phyloP scores from a whole-genome alignment of 2,113 vertebrate genomes.

The Calypte anna region DNA sequence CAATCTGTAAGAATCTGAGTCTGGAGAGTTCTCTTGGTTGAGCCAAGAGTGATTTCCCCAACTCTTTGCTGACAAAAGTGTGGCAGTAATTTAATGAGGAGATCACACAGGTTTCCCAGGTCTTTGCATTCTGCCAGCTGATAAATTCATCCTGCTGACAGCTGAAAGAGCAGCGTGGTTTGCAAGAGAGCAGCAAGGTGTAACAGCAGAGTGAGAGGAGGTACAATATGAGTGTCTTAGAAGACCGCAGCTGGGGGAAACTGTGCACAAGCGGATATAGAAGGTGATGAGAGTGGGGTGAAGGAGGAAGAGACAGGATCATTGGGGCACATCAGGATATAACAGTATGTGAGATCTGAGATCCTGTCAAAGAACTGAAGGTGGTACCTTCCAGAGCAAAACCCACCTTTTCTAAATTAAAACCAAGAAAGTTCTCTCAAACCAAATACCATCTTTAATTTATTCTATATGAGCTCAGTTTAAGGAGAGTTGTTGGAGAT shows the following conservation, averaged over 20 bases:
- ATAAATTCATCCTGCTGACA: background rate
- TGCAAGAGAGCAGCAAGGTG: background rate
- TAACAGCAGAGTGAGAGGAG: fast-evolving
- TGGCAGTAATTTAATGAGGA: background rate
- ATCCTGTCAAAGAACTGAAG: background rate
- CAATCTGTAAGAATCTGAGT: background rate
- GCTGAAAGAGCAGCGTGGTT: fast-evolving
- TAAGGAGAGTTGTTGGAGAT: background rate
- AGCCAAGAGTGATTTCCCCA: background rate
- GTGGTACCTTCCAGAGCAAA: background rate
- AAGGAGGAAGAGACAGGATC: background rate
- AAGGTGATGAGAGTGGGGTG: background rate
- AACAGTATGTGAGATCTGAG: background rate
- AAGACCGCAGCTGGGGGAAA: background rate
- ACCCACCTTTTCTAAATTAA: background rate
- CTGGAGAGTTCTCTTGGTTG: background rate
- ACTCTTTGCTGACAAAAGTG: background rate
- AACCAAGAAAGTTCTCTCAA: background rate
- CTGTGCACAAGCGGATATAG: background rate
- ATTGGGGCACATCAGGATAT: background rate
- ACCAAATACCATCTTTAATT: background rate
- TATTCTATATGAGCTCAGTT: background rate
- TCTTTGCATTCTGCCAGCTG: background rate
- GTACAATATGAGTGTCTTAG: background rate
- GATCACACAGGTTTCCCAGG: background rate